Evolutionary conservation across 1,140 invertebrate species (phyloP).

Genomic region (Aphis craccivora): DNA sequence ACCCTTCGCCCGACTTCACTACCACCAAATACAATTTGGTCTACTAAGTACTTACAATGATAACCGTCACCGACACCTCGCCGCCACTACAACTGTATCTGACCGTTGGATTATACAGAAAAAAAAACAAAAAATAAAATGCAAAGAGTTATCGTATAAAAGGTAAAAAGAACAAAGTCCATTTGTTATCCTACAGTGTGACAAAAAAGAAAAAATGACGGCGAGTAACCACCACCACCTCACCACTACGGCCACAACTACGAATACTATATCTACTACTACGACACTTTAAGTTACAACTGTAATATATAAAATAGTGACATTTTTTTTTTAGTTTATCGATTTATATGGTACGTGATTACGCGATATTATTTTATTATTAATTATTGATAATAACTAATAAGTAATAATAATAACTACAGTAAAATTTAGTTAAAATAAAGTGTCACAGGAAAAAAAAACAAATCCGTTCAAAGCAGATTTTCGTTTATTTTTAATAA

Average conservation of each 20-base stretch:
- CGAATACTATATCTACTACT: neutral
- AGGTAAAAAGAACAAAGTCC: conserved; percentile 27
- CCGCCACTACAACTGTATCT: neutral
- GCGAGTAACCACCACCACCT: neutral
- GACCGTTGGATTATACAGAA: neutral
- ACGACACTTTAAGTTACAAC: neutral
- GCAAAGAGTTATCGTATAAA: conserved; percentile 13
- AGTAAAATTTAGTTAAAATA: neutral
- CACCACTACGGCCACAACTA: too few species aligned
- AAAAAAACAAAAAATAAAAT: neutral
- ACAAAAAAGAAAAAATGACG: neutral
- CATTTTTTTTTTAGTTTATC: neutral
- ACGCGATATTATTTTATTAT: neutral
- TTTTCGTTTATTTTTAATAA: neutral
- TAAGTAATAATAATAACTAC: neutral
- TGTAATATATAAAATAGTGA: neutral
- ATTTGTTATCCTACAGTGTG: neutral
- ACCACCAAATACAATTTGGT: neutral
- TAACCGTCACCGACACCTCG: neutral
- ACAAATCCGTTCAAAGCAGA: neutral
- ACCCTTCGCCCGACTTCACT: neutral
- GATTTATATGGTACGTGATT: neutral
- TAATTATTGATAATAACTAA: neutral
- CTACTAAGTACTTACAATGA: neutral
- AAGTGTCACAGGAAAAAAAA: neutral